Evolutionary conservation across 2,888 invertebrate species (phyloP), one percentile per base, ranked within the genome.

Genomic region (Anticlea derivata): DNA sequence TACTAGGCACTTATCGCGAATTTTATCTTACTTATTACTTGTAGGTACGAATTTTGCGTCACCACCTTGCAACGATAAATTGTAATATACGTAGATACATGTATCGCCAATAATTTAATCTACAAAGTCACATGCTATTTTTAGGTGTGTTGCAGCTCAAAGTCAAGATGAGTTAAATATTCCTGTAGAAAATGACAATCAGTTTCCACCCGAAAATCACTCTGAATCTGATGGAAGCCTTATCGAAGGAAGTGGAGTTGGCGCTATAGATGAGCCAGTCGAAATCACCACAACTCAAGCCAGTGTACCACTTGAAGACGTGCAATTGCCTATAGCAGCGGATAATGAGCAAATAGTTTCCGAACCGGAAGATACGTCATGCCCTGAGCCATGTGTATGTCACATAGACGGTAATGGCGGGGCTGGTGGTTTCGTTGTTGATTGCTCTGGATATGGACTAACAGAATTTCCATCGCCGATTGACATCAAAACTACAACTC

Each of bases 371-470:
- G 64, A 75, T 22, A 55, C 58, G 45, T 50, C 63, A 7, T 89
- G 89, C 44, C 88, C 89, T 7, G 67, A 71, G 23, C 70, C 71
- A 38, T 89, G 90, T 55, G 73, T 82, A 12, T 89, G 89, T 57
- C 79, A 73, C 56, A 65, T 73, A 51, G 86, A 88, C 66, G 82
- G 80, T n/a, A 71, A 69, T 34, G n/a, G n/a, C n/a, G n/a, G n/a
- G n/a, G 58, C 75, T 13, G 65, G 70, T 17, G 66, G 77, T 37
- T 84, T 78, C 30, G 70, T 81, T 1, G 83, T 88, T 3, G 85
- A 92, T 70, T 93, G 93, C 70, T 83, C 91, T 6, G 83, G 88
- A 60, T 82, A 79, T 47, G 82, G 77, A 24, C 73, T 93, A 45
- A 84, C 83, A 10, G 83, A 90, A 64, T 78, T 93, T 40, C 93